Evolutionary conservation across 2,113 vertebrate species (phyloP).

Genomic region (Chloropsis hardwickii): DNA sequence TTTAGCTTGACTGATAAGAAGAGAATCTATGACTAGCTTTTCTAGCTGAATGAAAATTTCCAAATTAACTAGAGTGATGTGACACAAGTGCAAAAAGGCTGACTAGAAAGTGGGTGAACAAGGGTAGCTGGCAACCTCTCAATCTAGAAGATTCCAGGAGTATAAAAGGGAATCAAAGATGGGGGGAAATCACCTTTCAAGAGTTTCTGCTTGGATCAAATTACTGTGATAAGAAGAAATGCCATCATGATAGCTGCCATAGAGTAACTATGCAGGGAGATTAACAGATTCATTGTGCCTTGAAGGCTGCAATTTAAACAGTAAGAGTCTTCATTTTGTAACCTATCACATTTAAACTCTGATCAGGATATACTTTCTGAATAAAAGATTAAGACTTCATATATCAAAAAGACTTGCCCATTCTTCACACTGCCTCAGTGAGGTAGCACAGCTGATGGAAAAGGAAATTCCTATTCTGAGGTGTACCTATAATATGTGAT

Average conservation of each 20-base stretch:
- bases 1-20: neutral
- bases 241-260: neutral
- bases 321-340: slow-evolving; percentile 19
- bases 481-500: slow-evolving; percentile 12
- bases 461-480: neutral
- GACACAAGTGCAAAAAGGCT: neutral
- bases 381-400: slow-evolving; percentile 44
- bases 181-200: neutral
- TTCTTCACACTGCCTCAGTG: neutral
- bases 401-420: neutral
- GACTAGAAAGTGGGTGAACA: neutral
- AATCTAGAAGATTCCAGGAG: neutral
- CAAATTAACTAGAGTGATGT: neutral
- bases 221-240: slow-evolving; percentile 1
- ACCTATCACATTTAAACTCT: slow-evolving; percentile 30
- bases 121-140: neutral
- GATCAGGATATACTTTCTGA: slow-evolving; percentile 47
- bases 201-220: neutral
- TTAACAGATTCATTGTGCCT: slow-evolving; percentile 20
- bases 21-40: neutral
- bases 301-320: slow-evolving; percentile 35
- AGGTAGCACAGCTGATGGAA: neutral
- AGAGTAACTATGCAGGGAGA: neutral
- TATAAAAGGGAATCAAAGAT: neutral
- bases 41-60: neutral